These are phyloP conservation scores for Hippopotamus amphibius DNA, from an alignment of 2,113 vertebrate genomes.

Conservation along the genomic window DNA sequence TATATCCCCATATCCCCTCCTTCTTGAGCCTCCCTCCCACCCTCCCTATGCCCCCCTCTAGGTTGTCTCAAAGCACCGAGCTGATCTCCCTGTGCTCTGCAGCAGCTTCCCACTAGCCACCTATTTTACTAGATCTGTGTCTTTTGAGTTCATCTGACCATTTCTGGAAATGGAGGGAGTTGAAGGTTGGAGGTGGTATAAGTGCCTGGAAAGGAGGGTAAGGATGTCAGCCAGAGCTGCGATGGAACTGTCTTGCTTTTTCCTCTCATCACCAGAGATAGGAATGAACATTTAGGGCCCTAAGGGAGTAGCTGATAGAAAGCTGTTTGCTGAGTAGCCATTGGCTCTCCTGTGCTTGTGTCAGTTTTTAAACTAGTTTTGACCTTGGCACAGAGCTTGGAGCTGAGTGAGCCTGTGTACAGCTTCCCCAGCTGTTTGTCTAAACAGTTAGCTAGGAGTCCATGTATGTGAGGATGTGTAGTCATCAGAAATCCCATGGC, in stretches of 20 bases:
- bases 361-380: conserved; percentile 1
- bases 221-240: background rate
- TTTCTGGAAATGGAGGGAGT: background rate
- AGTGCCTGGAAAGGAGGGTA: background rate
- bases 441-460: background rate
- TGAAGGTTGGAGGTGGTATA: background rate
- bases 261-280: background rate
- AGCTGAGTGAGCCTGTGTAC: background rate
- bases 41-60: no score
- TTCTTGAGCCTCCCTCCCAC: no score
- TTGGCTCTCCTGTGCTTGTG: background rate
- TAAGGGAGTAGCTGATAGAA: background rate
- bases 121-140: background rate
- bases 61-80: no score
- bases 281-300: background rate
- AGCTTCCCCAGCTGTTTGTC: background rate
- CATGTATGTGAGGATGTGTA: background rate
- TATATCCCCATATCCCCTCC: no score
- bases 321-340: background rate
- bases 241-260: background rate
- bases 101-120: no score
- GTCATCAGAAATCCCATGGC: conserved; percentile 16
- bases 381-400: background rate
- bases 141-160: background rate
- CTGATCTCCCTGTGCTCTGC: no score